phyloP scores from a whole-genome alignment of 2,113 vertebrate species.

The Patagioenas fasciata region DNA sequence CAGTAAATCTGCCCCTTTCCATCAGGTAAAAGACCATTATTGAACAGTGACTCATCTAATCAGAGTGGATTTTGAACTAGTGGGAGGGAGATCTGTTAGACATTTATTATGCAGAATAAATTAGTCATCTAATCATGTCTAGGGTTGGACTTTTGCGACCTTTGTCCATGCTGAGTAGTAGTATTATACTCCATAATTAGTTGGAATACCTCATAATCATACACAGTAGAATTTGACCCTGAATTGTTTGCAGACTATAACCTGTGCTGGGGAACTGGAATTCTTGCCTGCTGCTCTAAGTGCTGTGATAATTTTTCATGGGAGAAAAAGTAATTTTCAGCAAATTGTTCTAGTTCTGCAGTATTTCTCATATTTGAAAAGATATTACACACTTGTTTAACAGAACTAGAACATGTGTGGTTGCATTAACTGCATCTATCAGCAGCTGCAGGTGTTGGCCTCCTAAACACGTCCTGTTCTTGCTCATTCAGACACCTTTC shows the following conservation, averaged over 20 bases:
- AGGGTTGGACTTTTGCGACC: background rate
- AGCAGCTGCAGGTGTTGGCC: background rate
- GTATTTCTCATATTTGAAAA: background rate
- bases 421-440: background rate
- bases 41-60: background rate
- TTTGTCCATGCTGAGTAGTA: background rate
- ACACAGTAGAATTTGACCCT: background rate
- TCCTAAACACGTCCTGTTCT: background rate
- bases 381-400: background rate
- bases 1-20: conserved; percentile 60
- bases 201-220: background rate
- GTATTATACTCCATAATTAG: background rate
- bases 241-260: background rate
- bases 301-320: background rate
- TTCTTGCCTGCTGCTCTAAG: background rate
- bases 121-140: background rate
- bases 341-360: background rate
- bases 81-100: background rate
- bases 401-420: background rate
- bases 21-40: conserved; percentile 41
- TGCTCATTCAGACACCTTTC: background rate
- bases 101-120: background rate
- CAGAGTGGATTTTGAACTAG: background rate
- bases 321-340: background rate
- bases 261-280: background rate